These are phyloP conservation scores for Anguilla pacifica DNA, from an alignment of 2,797 vertebrate species.

Conservation along the genomic window DNA sequence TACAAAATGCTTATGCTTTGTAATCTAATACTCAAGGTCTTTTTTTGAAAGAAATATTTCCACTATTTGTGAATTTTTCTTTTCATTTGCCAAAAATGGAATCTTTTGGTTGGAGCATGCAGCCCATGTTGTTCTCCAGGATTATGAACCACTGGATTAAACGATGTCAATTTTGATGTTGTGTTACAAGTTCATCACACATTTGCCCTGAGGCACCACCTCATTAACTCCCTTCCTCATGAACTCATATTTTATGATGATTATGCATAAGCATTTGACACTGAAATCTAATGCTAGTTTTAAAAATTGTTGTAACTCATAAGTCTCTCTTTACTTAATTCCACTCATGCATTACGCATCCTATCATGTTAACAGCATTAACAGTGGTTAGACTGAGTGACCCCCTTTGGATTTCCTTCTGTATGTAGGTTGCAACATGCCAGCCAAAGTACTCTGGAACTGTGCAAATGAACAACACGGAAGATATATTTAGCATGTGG, in stretches of 20 bases:
- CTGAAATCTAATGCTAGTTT: not conserved
- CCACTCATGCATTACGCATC: not conserved
- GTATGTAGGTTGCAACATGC: not conserved
- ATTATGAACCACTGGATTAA: not conserved
- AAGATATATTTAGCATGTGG: slow-evolving; percentile 14
- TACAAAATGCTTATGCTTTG: too few species aligned
- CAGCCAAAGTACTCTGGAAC: not conserved
- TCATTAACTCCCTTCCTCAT: not conserved
- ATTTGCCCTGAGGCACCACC: not conserved
- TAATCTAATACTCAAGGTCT: too few species aligned
- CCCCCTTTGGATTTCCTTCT: not conserved
- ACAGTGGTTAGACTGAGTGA: not conserved
- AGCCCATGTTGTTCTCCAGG: not conserved
- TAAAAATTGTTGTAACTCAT: not conserved
- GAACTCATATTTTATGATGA: not conserved
- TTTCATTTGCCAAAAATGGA: not conserved
- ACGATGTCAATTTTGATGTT: not conserved
- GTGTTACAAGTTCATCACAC: not conserved
- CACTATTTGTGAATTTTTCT: not conserved
- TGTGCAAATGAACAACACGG: slow-evolving; percentile 1
- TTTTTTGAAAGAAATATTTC: not conserved
- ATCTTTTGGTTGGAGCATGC: not conserved
- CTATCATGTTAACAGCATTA: not conserved
- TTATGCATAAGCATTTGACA: not conserved
- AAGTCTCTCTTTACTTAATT: not conserved